These are phyloP conservation scores for Elephantulus edwardii DNA, from an alignment of 2,113 vertebrate species.

Conservation along the genomic window DNA sequence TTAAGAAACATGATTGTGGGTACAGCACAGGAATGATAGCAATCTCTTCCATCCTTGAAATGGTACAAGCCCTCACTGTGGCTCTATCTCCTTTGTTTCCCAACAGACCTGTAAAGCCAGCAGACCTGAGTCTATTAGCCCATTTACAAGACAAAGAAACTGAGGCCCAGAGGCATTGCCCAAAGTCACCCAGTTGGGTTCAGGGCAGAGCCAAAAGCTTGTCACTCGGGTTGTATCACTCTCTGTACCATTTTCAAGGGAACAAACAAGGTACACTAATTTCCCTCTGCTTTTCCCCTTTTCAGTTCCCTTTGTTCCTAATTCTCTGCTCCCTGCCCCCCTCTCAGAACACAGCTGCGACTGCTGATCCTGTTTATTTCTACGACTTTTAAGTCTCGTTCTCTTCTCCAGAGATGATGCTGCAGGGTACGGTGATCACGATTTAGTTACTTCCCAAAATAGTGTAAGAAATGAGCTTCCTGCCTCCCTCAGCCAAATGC, in stretches of 20 bases:
- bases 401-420: neutral
- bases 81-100: neutral
- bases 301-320: neutral
- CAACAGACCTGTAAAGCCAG: neutral
- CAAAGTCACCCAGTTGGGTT: neutral
- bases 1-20: neutral
- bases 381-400: neutral
- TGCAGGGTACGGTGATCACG: accelerated
- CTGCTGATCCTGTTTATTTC: neutral
- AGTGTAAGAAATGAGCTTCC: neutral
- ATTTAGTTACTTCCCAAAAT: neutral
- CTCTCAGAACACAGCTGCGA: accelerated
- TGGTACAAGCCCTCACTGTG: neutral
- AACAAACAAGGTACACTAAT: neutral
- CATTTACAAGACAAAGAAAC: neutral
- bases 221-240: neutral
- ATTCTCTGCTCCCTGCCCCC: neutral
- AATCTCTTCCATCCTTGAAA: accelerated
- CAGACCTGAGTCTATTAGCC: accelerated
- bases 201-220: neutral
- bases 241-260: neutral
- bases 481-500: neutral
- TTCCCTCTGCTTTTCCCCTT: neutral
- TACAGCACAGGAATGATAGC: neutral
- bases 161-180: neutral